These are phyloP conservation scores for Sarcophaga rosellei DNA, from an alignment of 2,888 invertebrate species.

Conservation along the genomic window DNA sequence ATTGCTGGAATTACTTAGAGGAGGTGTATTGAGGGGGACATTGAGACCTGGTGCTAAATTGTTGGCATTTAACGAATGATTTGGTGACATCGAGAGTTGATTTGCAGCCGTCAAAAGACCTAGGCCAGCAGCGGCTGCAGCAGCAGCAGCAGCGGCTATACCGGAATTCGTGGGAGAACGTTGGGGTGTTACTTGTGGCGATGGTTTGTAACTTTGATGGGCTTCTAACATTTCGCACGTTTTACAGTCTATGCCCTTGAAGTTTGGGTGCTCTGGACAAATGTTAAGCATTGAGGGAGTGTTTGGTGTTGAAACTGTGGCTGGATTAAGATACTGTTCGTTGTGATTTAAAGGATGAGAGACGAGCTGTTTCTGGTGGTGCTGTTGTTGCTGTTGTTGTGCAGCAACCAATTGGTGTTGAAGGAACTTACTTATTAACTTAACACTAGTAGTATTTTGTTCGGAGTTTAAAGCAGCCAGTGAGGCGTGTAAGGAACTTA, in stretches of 20 bases:
- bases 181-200: constrained; percentile 62
- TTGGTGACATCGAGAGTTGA: constrained; percentile 50
- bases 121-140: constrained; percentile 68
- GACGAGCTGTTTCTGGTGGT: constrained; percentile 72
- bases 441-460: constrained; percentile 70
- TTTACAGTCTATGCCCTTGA: constrained; percentile 80
- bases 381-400: constrained; percentile 70
- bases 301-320: constrained; percentile 60
- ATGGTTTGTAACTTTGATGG: constrained; percentile 69
- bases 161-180: constrained; percentile 65
- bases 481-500: constrained; percentile 78
- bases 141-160: constrained; percentile 65
- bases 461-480: constrained; percentile 73
- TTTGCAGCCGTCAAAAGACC: constrained; percentile 45
- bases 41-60: constrained; percentile 35
- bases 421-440: constrained; percentile 79
- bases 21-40: constrained; percentile 42
- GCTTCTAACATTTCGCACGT: constrained; percentile 79
- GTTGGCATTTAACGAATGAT: constrained; percentile 41
- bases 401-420: constrained; percentile 77
- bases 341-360: constrained; percentile 36
- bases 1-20: constrained; percentile 34
- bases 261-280: constrained; percentile 79
- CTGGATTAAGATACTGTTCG: constrained; percentile 63
- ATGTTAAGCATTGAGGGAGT: constrained; percentile 56